A percentile compares a stretch with the other conserved stretches of the same genome.
Conservation (phyloP, 2,113 vertebrate species). For the Dicaeum eximium region DNA sequence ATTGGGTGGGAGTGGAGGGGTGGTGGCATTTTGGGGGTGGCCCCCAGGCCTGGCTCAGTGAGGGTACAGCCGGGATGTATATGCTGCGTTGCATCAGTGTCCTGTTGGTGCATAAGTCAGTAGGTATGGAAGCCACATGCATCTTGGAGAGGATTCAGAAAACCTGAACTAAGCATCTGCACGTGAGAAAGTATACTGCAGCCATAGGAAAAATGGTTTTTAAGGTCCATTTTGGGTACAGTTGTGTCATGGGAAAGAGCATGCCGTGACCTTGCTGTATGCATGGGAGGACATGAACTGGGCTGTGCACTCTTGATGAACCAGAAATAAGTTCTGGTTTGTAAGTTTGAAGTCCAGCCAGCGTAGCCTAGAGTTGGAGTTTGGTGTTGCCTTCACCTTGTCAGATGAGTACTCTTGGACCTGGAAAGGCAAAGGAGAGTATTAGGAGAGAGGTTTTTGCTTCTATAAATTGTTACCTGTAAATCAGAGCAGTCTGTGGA, state of each 20-base stretch:
- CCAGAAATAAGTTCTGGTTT: background rate
- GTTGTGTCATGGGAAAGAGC: background rate
- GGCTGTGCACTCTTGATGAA: rapidly evolving
- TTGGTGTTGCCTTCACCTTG: background rate
- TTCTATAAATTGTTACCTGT: background rate
- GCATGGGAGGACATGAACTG: rapidly evolving
- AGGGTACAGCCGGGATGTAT: rapidly evolving
- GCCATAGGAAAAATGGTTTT: background rate
- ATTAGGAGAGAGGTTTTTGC: background rate
- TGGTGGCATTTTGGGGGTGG: rapidly evolving
- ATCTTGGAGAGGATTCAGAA: background rate
- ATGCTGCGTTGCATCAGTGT: rapidly evolving
- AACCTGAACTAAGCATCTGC: background rate
- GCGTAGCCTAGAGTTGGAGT: background rate
- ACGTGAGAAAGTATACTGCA: rapidly evolving
- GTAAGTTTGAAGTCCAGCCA: background rate
- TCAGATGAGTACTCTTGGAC: background rate
- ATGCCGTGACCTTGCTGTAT: rapidly evolving
- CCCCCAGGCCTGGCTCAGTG: rapidly evolving
- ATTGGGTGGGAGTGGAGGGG: rapidly evolving
- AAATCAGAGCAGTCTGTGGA: background rate
- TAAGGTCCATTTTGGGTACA: background rate
- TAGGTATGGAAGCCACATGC: background rate
- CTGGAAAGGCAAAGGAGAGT: background rate
- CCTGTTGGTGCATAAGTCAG: rapidly evolving